Base-by-base conservation (phyloP, 2,113 vertebrate species). In the Takifugu flavidus region DNA sequence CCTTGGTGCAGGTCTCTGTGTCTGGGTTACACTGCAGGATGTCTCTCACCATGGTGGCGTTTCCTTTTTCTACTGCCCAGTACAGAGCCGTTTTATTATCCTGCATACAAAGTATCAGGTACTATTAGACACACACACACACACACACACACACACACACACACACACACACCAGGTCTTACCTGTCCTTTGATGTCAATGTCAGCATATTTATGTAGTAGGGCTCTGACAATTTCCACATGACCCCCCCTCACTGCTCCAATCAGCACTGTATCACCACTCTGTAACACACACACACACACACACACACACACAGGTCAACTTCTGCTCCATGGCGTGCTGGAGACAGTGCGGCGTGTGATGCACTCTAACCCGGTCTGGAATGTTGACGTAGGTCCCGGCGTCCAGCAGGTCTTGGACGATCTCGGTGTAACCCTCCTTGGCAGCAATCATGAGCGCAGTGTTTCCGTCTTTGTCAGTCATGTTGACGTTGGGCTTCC, bases 381-480 rank as follows among this genome's bases (percentile, higher is more conserved):
- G 97, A 74, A 98, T 99, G 84, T 99, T 99, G 79, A 98, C 95
- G 0, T 98, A 98, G 0, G 96, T 96, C 20, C 97, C 96, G 0
- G 97, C 96, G 12, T 98, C 97, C 25, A 98, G 92, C 60, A 98
- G 90, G 80, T 98, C 95, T 86, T 98, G 96, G 14, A 98, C 96
- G 14, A 98, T 99, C 83, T 98, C 95, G 0, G 92, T 98, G 65
- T 95, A 94, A 0, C 96, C 97, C 67, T 99, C 96, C 70, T 98
- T 98, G 2, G 96, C 95, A 0, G 97, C 96, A 26, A 98, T 98
- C 94, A 96, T 98, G 78, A 99, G 85, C 11, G 97, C 97, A 3
- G 97, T 98, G 83, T 99, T 99, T 11, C 96, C 97, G 45, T 99
- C 96, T 76, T 98, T 98, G 80, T 99, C 97, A 0, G 97, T 98